Percentiles rank a stretch among this genome's conserved stretches.
Evolutionary conservation across 2,797 vertebrate genomes (phyloP).

Genomic region (Agapornis canus): DNA sequence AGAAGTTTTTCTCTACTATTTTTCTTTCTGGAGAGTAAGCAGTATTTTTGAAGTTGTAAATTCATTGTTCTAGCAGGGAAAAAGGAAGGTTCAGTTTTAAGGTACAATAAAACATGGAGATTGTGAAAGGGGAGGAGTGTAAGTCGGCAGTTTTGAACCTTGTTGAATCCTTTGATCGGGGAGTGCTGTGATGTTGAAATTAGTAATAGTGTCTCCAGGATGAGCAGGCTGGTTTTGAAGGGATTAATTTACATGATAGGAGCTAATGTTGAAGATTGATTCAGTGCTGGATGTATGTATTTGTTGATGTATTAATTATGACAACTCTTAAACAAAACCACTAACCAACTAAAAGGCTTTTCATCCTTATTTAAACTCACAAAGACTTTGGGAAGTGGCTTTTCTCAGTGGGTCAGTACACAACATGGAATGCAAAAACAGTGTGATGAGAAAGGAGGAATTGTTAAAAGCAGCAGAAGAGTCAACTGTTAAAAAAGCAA

Average conservation of each 20-base stretch:
- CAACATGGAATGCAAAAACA: background rate
- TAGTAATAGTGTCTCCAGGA: background rate
- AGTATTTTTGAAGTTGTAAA: background rate
- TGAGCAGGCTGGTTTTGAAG: background rate
- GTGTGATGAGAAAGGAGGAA: background rate
- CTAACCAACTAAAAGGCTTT: background rate
- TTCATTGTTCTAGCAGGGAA: background rate
- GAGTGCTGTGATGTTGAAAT: background rate
- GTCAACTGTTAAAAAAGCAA: background rate
- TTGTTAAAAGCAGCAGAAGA: background rate
- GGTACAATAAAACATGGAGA: background rate
- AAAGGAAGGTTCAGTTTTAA: background rate
- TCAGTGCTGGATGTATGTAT: background rate
- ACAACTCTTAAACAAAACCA: background rate
- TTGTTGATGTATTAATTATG: background rate
- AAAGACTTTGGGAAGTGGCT: background rate
- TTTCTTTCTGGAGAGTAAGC: background rate
- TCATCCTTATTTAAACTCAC: background rate
- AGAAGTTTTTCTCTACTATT: background rate
- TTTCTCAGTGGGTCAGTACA: background rate
- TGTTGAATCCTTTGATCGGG: background rate
- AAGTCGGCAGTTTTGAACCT: background rate
- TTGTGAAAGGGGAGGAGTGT: background rate
- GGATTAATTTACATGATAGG: background rate
- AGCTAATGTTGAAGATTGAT: background rate